Percentiles rank a stretch among this genome's conserved stretches.
Evolutionary conservation across 2,888 invertebrate species (phyloP).

Genomic region (Caenorhabditis zanzibari): DNA sequence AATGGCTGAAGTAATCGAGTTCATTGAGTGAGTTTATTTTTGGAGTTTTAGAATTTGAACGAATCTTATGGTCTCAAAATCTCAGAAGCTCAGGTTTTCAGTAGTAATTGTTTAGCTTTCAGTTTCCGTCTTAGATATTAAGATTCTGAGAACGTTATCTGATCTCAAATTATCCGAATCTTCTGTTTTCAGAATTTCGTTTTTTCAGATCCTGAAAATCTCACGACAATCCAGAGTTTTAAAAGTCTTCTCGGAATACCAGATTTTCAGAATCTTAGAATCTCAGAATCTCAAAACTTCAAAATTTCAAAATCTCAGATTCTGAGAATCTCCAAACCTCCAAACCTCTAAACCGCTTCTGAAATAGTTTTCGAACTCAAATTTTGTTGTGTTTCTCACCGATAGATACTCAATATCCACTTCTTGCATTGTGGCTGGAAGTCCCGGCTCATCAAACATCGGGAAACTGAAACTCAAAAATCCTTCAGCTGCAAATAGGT

Average conservation of each 20-base stretch:
- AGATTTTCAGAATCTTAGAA: not conserved
- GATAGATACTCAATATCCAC: constrained; percentile 50
- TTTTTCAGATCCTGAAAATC: too few species aligned
- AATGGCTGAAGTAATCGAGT: constrained; percentile 1
- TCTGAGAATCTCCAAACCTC: constrained; percentile 5
- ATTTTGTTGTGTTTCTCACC: constrained; percentile 4
- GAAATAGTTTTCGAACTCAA: too few species aligned
- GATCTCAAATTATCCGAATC: too few species aligned
- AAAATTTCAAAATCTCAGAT: not conserved
- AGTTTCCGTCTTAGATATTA: too few species aligned
- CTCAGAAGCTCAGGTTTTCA: too few species aligned
- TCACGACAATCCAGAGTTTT: too few species aligned
- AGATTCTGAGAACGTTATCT: too few species aligned
- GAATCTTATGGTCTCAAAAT: too few species aligned
- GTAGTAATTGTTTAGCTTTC: too few species aligned
- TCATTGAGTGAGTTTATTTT: constrained; percentile 6
- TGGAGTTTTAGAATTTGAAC: not conserved
- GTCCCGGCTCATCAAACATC: constrained; percentile 26
- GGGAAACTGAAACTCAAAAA: constrained; percentile 61
- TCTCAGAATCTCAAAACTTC: not conserved
- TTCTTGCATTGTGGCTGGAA: constrained; percentile 44
- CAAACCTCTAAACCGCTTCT: too few species aligned
- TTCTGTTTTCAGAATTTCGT: too few species aligned
- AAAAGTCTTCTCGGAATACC: too few species aligned
- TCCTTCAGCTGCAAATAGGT: constrained; percentile 60